Base-by-base conservation (phyloP, 2,888 invertebrate species). In the Trissolcus brochymenae region DNA sequence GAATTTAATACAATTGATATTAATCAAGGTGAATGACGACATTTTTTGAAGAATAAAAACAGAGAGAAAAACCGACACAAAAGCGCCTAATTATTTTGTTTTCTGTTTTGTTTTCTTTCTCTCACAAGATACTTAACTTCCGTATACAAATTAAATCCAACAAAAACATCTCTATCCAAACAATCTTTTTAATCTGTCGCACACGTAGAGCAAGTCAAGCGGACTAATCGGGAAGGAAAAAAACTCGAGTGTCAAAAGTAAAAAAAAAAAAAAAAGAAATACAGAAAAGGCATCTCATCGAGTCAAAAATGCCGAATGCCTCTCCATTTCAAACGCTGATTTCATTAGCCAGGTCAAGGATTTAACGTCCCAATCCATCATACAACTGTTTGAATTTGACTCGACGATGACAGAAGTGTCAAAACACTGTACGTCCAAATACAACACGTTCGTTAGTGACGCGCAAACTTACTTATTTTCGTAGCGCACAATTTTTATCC, bases 401-500 rank as follows among this genome's bases (percentile, higher is more conserved):
- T 35, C 35, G 9, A 1, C 7, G 68, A 75, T 75, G 77, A 75
- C 72, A 64, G 21, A 29, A 51, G 17, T 73, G 66, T 66, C 73
- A 73, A 66, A 73, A 73, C 73, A 73, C n/a, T 14, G 11, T 35
- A 35, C 9, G 9, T 6, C 2, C 35, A 35, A 25, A 25, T 11
- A 35, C 9, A 9, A 9, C 35, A 35, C 11, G 25, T 21, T 66
- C 25, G 66, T 74, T 61, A 56, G 49, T 50, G 53, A 35, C 74
- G 74, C 51, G 66, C 55, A 60, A 55, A 78, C 76, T 78, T 68
- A 78, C 78, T 76, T 74, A 68, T 66, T 74, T 80, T 74, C 67
- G 64, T 73, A 71, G 78, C 78, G 71, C 78, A 74, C 74, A 78
- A 68, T 80, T 78, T 35, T 72, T 65, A 72, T 78, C 80, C 76